phyloP scores from a whole-genome alignment of 1,140 invertebrate species.

The Sogatella furcifera region DNA sequence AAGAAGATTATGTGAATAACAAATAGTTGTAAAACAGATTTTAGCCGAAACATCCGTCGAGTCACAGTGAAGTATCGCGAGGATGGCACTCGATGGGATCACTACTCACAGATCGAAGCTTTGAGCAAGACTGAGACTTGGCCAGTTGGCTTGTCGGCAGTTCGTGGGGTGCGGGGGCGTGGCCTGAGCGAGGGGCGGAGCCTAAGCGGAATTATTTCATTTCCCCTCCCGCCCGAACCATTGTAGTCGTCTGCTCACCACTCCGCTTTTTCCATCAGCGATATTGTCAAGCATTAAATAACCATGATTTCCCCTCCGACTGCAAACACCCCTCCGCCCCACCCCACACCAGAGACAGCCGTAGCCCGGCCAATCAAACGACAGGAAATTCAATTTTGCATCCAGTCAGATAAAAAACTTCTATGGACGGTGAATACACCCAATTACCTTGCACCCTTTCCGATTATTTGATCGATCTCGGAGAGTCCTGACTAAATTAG shows the following conservation, averaged over 20 bases:
- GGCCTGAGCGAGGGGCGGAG: neutral
- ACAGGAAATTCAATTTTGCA: slow-evolving; percentile 11
- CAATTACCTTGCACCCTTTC: slow-evolving; percentile 5
- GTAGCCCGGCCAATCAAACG: slow-evolving; percentile 5
- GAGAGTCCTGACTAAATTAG: slow-evolving; percentile 6
- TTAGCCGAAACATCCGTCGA: too few relatives aligned
- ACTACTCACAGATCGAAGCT: too few relatives aligned
- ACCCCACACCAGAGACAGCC: neutral
- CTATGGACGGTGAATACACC: slow-evolving; percentile 11
- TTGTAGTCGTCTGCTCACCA: slow-evolving; percentile 3
- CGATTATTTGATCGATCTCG: slow-evolving; percentile 13
- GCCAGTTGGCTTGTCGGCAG: too few relatives aligned
- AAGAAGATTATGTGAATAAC: too few relatives aligned
- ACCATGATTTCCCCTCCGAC: slow-evolving; percentile 1
- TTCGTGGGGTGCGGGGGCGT: neutral
- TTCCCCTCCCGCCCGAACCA: neutral
- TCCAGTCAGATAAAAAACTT: slow-evolving; percentile 11
- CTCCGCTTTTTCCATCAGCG: slow-evolving; percentile 7
- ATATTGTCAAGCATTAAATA: slow-evolving; percentile 11
- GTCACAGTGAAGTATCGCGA: too few relatives aligned
- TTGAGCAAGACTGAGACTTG: too few relatives aligned
- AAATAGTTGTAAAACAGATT: too few relatives aligned
- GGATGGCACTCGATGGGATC: too few relatives aligned
- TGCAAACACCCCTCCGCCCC: slow-evolving; percentile 6
- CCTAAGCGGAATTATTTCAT: neutral